Conservation (phyloP, 2,113 vertebrate species). For the Chaetorhynchus papuensis region DNA sequence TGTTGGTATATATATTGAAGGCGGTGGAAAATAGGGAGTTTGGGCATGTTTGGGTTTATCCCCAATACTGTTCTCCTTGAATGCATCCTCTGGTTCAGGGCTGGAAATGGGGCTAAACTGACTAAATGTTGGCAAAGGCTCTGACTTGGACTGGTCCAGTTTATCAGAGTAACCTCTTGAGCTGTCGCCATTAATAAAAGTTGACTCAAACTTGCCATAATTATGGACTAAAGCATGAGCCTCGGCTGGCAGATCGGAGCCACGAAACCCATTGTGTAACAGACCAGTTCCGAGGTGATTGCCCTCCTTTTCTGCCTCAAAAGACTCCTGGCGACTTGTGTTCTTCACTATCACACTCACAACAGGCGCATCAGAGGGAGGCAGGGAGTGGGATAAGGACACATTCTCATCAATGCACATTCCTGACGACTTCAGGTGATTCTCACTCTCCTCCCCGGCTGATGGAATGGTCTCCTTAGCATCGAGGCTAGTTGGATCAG, state of each 20-base stretch:
- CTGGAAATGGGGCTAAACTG: slow-evolving; percentile 92
- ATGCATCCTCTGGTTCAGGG: slow-evolving; percentile 82
- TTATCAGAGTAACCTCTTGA: slow-evolving; percentile 76
- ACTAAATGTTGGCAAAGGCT: slow-evolving; percentile 80
- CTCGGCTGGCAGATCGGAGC: slow-evolving; percentile 69
- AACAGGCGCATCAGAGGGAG: slow-evolving; percentile 79
- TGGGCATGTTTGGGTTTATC: slow-evolving; percentile 76
- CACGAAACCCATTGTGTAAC: slow-evolving; percentile 87
- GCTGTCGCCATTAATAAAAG: slow-evolving; percentile 85
- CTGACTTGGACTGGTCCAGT: slow-evolving; percentile 73
- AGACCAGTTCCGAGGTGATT: slow-evolving; percentile 70
- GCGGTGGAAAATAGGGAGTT: slow-evolving; percentile 74
- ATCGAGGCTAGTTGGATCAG: slow-evolving; percentile 91
- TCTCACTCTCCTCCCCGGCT: slow-evolving; percentile 83
- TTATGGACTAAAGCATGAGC: slow-evolving; percentile 63
- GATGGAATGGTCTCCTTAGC: slow-evolving; percentile 90
- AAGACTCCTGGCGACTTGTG: slow-evolving; percentile 87
- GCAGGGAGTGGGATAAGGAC: slow-evolving; percentile 71
- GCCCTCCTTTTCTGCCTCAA: slow-evolving; percentile 81
- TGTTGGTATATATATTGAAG: slow-evolving; percentile 70
- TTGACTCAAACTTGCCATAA: slow-evolving; percentile 82
- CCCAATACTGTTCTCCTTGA: slow-evolving; percentile 72
- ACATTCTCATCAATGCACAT: slow-evolving; percentile 83
- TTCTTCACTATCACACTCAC: slow-evolving; percentile 98
- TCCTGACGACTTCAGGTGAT: slow-evolving; percentile 81